phyloP scores from a whole-genome alignment of 2,113 vertebrate species.

The Boulengeromyrus knoepffleri region DNA sequence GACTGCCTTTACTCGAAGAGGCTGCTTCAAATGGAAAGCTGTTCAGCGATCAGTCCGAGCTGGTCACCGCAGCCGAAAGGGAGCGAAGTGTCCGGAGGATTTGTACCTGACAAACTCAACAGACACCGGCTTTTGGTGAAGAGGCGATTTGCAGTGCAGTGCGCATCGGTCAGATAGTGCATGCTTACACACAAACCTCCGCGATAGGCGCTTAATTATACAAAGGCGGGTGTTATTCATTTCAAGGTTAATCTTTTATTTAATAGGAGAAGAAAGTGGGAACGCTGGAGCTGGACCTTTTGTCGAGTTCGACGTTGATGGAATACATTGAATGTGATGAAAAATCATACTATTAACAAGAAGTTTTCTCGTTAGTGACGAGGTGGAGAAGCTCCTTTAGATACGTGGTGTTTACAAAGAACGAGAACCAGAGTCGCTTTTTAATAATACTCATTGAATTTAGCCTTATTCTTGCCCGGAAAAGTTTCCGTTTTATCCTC shows the following conservation, averaged over 20 bases:
- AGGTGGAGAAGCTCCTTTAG: background rate
- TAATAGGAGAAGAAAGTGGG: background rate
- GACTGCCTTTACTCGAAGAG: slow-evolving; percentile 40
- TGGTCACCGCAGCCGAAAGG: slow-evolving; percentile 45
- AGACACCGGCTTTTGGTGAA: background rate
- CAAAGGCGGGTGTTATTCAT: background rate
- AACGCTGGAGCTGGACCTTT: background rate
- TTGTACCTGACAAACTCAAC: background rate
- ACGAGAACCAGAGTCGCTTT: background rate
- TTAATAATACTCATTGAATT: background rate
- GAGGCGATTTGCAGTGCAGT: background rate
- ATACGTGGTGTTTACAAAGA: background rate
- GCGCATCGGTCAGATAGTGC: background rate
- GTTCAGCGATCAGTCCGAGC: slow-evolving; percentile 53
- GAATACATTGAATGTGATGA: background rate
- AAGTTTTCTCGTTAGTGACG: background rate
- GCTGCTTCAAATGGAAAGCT: slow-evolving; percentile 31
- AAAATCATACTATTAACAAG: background rate
- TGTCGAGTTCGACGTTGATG: background rate
- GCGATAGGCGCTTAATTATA: background rate
- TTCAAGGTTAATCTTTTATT: background rate
- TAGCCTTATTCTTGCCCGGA: background rate
- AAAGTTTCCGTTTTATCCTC: background rate
- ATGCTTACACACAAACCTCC: background rate
- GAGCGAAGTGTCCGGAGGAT: background rate